Percentiles rank a stretch among this genome's conserved stretches.
These are phyloP conservation scores for human (Homo sapiens) DNA, from an alignment of 2,113 vertebrate species.

Conservation along the genomic window DNA sequence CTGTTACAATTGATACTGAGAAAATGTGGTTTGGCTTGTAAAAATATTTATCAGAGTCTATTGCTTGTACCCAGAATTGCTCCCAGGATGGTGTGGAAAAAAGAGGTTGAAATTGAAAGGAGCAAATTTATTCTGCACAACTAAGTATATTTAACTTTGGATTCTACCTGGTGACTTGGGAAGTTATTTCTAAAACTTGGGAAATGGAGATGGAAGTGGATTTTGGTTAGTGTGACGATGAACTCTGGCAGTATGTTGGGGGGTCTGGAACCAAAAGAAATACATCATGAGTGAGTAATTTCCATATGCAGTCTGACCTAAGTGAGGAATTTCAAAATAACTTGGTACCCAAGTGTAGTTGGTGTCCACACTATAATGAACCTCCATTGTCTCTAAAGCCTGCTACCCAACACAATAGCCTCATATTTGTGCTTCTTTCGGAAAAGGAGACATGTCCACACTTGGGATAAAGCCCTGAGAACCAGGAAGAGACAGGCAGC, in stretches of 20 bases:
- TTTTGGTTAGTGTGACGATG: background rate
- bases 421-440: background rate
- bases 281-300: background rate
- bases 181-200: background rate
- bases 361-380: background rate
- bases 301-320: background rate
- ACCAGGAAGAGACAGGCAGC: background rate
- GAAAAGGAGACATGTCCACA: background rate
- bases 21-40: background rate
- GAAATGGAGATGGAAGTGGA: background rate
- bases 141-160: background rate
- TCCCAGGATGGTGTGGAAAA: background rate
- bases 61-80: background rate
- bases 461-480: background rate
- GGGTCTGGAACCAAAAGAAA: background rate
- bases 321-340: background rate
- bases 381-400: background rate
- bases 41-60: background rate
- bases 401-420: background rate
- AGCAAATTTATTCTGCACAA: background rate
- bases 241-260: background rate
- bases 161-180: background rate
- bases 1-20: background rate
- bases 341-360: background rate
- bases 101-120: background rate